These are phyloP conservation scores for Stegastes partitus DNA, from an alignment of 2,113 vertebrate genomes.

Conservation along the genomic window DNA sequence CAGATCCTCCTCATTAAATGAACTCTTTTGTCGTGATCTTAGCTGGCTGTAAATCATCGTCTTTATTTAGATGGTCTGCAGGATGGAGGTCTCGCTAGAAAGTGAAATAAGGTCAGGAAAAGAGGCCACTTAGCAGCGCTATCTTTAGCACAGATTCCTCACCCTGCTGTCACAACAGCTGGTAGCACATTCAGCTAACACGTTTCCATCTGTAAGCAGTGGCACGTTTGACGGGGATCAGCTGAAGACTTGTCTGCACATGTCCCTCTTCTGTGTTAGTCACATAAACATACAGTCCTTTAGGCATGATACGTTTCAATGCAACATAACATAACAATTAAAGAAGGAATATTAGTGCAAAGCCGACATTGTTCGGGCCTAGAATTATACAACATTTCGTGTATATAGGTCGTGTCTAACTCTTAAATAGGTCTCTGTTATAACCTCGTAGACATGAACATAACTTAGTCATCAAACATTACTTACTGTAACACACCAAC, in stretches of 20 bases:
- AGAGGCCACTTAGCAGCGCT: background rate
- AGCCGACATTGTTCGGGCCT: background rate
- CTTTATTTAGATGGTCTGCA: slow-evolving; percentile 11
- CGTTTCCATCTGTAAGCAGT: slow-evolving; percentile 45
- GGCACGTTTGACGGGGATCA: slow-evolving; percentile 1
- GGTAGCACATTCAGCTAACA: slow-evolving; percentile 35
- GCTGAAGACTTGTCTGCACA: background rate
- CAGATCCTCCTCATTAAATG: background rate
- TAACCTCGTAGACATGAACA: background rate
- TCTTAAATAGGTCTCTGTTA: background rate
- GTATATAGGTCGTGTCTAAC: background rate
- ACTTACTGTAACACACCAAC: slow-evolving; percentile 62
- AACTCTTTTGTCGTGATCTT: background rate
- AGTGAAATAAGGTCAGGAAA: background rate
- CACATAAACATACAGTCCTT: slow-evolving; percentile 7
- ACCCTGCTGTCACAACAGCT: slow-evolving; percentile 44
- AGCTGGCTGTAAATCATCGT: background rate
- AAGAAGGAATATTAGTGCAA: too few species aligned
- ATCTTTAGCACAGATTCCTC: slow-evolving; percentile 20
- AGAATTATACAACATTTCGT: background rate
- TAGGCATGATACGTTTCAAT: background rate
- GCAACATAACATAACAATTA: background rate
- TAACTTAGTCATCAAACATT: slow-evolving; percentile 5
- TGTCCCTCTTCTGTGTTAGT: background rate
- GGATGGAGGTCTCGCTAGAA: background rate